A percentile compares a stretch with the other conserved stretches of the same genome.
Conservation (phyloP, 53 echinoderm and acorn worm species). For the Apostichopus leukothele region DNA sequence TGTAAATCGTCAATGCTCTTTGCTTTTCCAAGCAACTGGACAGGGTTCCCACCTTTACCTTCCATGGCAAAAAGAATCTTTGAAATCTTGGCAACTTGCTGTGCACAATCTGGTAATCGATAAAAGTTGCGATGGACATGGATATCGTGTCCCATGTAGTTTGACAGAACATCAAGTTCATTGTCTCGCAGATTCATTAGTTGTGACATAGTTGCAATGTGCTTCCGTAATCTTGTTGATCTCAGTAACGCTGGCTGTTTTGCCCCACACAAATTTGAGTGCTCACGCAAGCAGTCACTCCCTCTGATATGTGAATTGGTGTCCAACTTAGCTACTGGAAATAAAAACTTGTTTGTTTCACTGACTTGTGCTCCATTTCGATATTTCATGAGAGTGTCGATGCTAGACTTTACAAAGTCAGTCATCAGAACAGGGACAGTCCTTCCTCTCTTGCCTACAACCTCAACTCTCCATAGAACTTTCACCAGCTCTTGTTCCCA, state of each 20-base stretch:
- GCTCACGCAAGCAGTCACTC: conserved; percentile 48
- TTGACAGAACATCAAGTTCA: too few species aligned
- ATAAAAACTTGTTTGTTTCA: conserved; percentile 24
- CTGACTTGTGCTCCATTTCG: conserved; percentile 40
- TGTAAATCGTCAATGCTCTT: too few species aligned
- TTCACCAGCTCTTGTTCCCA: conserved; percentile 53
- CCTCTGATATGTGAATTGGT: conserved; percentile 34
- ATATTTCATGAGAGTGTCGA: conserved; percentile 22
- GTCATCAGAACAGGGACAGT: conserved; percentile 60
- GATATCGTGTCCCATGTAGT: too few species aligned
- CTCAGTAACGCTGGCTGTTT: conserved; percentile 50
- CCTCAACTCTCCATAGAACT: conserved; percentile 53
- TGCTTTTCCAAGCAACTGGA: too few species aligned
- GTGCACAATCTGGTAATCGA: too few species aligned
- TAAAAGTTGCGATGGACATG: too few species aligned
- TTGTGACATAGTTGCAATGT: too few species aligned
- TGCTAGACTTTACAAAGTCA: conserved; percentile 1
- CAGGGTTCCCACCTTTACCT: too few species aligned
- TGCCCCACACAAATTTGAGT: conserved; percentile 51
- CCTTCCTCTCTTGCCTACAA: conserved; percentile 62
- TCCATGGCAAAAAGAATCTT: too few species aligned
- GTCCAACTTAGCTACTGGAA: conserved; percentile 26
- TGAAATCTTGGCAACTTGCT: too few species aligned
- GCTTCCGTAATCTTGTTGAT: conserved; percentile 38
- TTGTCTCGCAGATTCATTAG: too few species aligned